These are phyloP conservation scores for Apoderus coryli DNA, from an alignment of 2,888 invertebrate genomes.

Conservation along the genomic window DNA sequence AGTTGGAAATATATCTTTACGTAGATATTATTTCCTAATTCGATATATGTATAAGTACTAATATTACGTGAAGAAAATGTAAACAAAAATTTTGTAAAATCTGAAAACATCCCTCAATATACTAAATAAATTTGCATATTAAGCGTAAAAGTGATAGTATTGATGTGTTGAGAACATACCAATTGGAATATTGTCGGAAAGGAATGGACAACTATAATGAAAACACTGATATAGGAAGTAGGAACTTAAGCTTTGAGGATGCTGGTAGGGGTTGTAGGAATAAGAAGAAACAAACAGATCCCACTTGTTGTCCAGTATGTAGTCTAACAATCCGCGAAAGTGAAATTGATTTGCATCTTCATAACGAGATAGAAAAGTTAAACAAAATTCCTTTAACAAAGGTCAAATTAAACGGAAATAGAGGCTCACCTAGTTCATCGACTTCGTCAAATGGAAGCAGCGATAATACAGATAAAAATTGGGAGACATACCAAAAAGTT, in stretches of 20 bases:
- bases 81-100: constrained; percentile 13
- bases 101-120: constrained; percentile 11
- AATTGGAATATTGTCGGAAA: constrained; percentile 14
- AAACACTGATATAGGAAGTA: constrained; percentile 19
- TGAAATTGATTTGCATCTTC: constrained; percentile 72
- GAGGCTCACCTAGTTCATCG: constrained; percentile 35
- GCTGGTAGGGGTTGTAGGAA: constrained; percentile 34
- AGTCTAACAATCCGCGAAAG: constrained; percentile 68
- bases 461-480: constrained; percentile 41
- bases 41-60: too few relatives aligned
- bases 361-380: constrained; percentile 63
- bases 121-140: constrained; percentile 8
- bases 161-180: too few relatives aligned
- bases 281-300: constrained; percentile 47
- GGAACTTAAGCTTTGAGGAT: constrained; percentile 25
- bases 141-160: too few relatives aligned
- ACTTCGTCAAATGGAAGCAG: constrained; percentile 29
- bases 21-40: too few relatives aligned
- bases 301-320: constrained; percentile 78
- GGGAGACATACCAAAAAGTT: constrained; percentile 63
- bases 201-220: constrained; percentile 21
- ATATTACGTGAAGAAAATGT: too few relatives aligned
- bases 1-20: too few relatives aligned
- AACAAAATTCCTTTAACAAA: constrained; percentile 36
- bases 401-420: constrained; percentile 27